Evolutionary conservation across 2,888 invertebrate genomes (phyloP).

Genomic region (Exephanes ischioxanthus): DNA sequence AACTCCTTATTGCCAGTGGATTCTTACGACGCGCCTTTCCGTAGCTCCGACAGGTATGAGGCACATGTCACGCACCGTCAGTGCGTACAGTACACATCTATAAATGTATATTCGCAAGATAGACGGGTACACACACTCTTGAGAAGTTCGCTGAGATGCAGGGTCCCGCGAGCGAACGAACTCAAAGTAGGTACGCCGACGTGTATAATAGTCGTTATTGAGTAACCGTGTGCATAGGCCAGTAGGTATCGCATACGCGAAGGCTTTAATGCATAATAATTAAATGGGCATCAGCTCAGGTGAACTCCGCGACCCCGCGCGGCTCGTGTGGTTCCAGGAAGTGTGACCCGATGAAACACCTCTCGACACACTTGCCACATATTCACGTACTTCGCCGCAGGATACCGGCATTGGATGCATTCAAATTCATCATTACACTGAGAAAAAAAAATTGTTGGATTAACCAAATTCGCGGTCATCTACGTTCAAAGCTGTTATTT

Average conservation of each 20-base stretch:
- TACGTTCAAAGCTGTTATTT: no score
- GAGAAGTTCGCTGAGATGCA: constrained; percentile 15
- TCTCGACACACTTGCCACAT: constrained; percentile 24
- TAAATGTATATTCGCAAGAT: not conserved
- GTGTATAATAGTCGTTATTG: constrained; percentile 64
- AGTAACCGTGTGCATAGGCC: constrained; percentile 57
- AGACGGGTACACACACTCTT: not conserved
- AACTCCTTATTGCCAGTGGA: constrained; percentile 53
- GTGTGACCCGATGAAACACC: constrained; percentile 2
- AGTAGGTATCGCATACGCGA: constrained; percentile 25
- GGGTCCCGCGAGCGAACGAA: constrained; percentile 63
- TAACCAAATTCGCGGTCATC: no score
- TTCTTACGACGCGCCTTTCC: constrained; percentile 30
- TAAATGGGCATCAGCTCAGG: constrained; percentile 20
- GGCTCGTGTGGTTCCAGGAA: constrained; percentile 10
- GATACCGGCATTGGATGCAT: not conserved
- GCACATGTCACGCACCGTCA: constrained; percentile 52
- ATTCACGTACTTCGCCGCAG: not conserved
- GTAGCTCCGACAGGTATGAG: constrained; percentile 21
- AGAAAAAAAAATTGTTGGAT: no score
- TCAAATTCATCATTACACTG: not conserved
- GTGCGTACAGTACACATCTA: constrained; percentile 23
- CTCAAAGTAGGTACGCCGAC: constrained; percentile 66
- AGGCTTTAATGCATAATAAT: constrained; percentile 38
- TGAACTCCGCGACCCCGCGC: constrained; percentile 23